These are phyloP conservation scores for Phasianus colchicus DNA, from an alignment of 2,113 vertebrate genomes.

Conservation along the genomic window DNA sequence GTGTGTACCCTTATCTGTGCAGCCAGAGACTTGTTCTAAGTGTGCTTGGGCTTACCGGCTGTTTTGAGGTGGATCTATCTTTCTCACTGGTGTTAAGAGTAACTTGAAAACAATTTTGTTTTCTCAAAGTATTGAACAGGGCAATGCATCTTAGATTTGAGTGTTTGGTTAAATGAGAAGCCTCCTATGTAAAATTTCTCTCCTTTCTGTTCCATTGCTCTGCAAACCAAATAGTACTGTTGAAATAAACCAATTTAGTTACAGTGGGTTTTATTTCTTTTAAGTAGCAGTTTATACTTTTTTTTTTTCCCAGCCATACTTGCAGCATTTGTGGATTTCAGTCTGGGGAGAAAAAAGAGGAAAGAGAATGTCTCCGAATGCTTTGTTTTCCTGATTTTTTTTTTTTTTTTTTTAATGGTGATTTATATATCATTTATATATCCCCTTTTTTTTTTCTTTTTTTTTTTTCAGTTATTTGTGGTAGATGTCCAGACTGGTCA, in stretches of 20 bases:
- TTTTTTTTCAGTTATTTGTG: constrained; percentile 89
- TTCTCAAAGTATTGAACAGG: background rate
- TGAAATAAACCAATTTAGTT: background rate
- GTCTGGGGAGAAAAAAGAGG: background rate
- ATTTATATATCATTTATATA: background rate
- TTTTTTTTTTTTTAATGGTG: background rate
- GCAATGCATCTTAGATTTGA: background rate
- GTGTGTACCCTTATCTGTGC: background rate
- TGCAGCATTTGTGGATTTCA: background rate
- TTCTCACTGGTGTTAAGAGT: background rate
- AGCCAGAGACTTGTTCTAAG: background rate
- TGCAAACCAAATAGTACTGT: background rate
- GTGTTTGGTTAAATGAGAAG: background rate
- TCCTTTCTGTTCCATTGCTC: background rate
- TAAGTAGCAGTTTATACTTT: background rate
- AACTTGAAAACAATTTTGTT: background rate
- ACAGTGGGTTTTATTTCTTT: background rate
- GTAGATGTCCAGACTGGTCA: constrained; percentile 93
- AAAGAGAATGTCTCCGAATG: background rate
- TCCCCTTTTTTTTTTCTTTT: no score
- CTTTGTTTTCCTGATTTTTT: background rate
- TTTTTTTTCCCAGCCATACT: background rate
- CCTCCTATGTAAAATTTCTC: background rate
- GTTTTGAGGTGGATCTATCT: background rate
- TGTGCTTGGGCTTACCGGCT: background rate